Evolutionary conservation across 2,888 invertebrate genomes (phyloP).

Genomic region (Cremastobaeus sp.): DNA sequence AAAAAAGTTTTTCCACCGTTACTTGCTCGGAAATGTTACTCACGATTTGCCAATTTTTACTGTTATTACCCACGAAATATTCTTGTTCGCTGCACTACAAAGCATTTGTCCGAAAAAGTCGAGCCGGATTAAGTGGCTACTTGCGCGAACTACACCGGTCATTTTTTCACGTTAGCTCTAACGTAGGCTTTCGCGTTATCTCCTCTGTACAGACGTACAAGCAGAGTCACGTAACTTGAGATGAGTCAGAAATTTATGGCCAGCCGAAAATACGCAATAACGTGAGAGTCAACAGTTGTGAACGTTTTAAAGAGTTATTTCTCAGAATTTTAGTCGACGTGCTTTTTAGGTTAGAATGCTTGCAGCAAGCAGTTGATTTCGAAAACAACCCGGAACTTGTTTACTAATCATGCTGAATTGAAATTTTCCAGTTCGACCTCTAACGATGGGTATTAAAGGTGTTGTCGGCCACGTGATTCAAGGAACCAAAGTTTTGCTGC

Average conservation of each 20-base stretch:
- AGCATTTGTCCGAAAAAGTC: slow-evolving; percentile 25
- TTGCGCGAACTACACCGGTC: slow-evolving; percentile 29
- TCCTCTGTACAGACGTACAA: slow-evolving; percentile 40
- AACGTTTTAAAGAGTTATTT: too few species aligned
- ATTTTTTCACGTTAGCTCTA: slow-evolving; percentile 41
- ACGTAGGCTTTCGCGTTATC: slow-evolving; percentile 39
- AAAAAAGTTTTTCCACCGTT: too few species aligned
- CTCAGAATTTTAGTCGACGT: too few species aligned
- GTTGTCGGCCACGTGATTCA: slow-evolving; percentile 88
- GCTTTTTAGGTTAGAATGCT: too few species aligned
- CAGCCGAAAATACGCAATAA: slow-evolving; percentile 33
- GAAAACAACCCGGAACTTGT: too few species aligned
- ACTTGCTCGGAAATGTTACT: too few species aligned
- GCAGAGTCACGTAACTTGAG: slow-evolving; percentile 43
- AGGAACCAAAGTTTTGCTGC: slow-evolving; percentile 87
- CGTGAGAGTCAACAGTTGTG: slow-evolving; percentile 22
- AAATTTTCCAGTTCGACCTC: slow-evolving; percentile 86
- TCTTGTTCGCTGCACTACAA: slow-evolving; percentile 1
- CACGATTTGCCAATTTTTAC: slow-evolving; percentile 10
- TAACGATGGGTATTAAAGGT: slow-evolving; percentile 86
- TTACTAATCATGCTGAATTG: too few species aligned
- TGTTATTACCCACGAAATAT: slow-evolving; percentile 7
- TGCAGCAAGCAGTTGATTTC: too few species aligned
- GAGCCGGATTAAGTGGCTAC: slow-evolving; percentile 38
- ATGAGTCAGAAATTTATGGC: slow-evolving; percentile 39